phyloP scores from a whole-genome alignment of 2,113 vertebrate genomes.

The Sakesphorus luctuosus region DNA sequence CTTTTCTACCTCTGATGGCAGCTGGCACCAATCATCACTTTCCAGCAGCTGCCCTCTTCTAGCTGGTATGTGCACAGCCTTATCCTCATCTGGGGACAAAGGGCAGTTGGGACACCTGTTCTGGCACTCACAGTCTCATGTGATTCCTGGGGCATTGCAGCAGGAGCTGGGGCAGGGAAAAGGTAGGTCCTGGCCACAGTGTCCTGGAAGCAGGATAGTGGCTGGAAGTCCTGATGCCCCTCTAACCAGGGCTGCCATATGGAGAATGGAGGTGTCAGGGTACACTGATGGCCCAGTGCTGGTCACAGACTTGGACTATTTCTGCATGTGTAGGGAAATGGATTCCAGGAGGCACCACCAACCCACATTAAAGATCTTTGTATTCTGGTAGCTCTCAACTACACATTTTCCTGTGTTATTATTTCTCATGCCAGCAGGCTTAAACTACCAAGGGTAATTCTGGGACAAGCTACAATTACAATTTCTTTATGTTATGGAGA shows the following conservation, averaged over 20 bases:
- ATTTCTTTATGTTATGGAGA: slow-evolving; percentile 46
- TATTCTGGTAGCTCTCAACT: not conserved
- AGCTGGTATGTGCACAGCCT: not conserved
- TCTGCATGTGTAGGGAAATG: not conserved
- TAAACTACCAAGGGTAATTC: slow-evolving; percentile 46
- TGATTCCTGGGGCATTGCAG: not conserved
- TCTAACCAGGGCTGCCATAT: accelerated
- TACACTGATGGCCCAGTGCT: not conserved
- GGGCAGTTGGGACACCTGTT: not conserved
- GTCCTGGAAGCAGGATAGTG: not conserved
- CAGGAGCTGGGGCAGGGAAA: not conserved
- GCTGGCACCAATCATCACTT: not conserved
- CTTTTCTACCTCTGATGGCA: not conserved
- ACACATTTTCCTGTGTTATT: not conserved
- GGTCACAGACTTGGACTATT: not conserved
- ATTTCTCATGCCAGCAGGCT: slow-evolving; percentile 6
- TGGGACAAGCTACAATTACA: slow-evolving; percentile 53
- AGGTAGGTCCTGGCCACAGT: not conserved
- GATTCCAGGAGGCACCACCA: not conserved
- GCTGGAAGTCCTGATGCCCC: not conserved
- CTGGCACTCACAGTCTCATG: not conserved
- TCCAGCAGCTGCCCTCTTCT: not conserved
- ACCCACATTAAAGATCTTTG: not conserved
- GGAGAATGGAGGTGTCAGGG: not conserved
- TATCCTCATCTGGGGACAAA: not conserved